Base-by-base conservation (phyloP, 1,140 invertebrate genomes). In the Drosophila bocqueti region DNA sequence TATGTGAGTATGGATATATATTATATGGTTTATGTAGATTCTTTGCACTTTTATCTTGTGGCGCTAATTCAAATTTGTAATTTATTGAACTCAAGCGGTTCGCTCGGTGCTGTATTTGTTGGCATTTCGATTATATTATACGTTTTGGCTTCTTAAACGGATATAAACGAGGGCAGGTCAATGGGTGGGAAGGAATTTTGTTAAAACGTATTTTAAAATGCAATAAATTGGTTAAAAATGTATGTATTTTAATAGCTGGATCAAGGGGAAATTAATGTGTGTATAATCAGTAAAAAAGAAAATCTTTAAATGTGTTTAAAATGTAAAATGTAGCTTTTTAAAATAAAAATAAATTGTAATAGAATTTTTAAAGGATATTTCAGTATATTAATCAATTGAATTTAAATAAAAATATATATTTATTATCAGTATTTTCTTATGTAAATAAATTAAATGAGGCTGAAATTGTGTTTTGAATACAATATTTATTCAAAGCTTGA, bases 41-140 rank as follows among this genome's bases (percentile, higher is more conserved):
- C 49, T 76, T 55, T 40, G 43, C 36, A 42, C 64, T 63, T 69
- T 69, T 67, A 66, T 76, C 72, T 77, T 46, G 59, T 79, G 76
- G 67, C 67, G 76, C 76, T 72, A 79, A 72, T 79, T 72, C 60
- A 65, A 72, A 79, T 72, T 79, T 79, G 76, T 72, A 79, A 79
- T 79, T 79, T 79, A 79, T 83, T 83, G 58, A 83, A 83, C 76
- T 79, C 76, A 83, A 76, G 83, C 66, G 76, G 36, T 79, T 64
- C n/a, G 40, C n/a, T 34, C 8, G n/a, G 13, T 57, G 45, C 52
- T 64, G 26, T 58, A 40, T 72, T 72, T 69, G 68, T 72, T 34
- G 50, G 40, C 43, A 68, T 69, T 60, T 50, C 29, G 46, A 72
- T 34, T 72, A 72, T 73, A 73, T 16, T 72, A 72, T 21, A 60